A percentile compares a stretch with the other conserved stretches of the same genome.
phyloP scores from a whole-genome alignment of 2,888 invertebrate genomes.

The Watsonalla binaria region DNA sequence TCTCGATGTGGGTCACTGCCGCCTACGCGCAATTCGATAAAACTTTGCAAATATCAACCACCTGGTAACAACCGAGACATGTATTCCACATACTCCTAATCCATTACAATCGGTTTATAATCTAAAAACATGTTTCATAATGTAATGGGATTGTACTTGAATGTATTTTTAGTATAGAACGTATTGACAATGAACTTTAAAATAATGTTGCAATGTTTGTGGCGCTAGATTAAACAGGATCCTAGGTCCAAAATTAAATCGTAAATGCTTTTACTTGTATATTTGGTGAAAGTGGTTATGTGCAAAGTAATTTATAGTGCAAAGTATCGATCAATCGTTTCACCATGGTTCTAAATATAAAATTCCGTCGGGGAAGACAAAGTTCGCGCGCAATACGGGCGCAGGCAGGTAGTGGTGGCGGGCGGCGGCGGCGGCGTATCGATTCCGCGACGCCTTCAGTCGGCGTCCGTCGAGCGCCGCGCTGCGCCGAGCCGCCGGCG shows the following conservation, averaged over 20 bases:
- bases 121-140: too few relatives aligned
- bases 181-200: too few relatives aligned
- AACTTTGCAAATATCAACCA: slow-evolving; percentile 59
- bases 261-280: slow-evolving; percentile 13
- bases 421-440: slow-evolving; percentile 68
- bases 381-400: slow-evolving; percentile 78
- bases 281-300: slow-evolving; percentile 53
- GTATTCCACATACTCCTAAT: too few relatives aligned
- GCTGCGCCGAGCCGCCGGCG: slow-evolving; percentile 73
- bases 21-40: slow-evolving; percentile 73
- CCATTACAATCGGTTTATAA: too few relatives aligned
- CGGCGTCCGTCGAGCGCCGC: slow-evolving; percentile 77
- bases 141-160: too few relatives aligned
- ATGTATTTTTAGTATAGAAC: too few relatives aligned
- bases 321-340: slow-evolving; percentile 77
- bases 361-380: slow-evolving; percentile 75
- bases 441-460: slow-evolving; percentile 75
- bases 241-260: slow-evolving; percentile 6
- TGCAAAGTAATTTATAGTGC: slow-evolving; percentile 67
- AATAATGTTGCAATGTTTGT: too few relatives aligned
- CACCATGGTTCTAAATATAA: slow-evolving; percentile 78
- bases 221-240: neutral
- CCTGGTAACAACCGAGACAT: slow-evolving; percentile 27
- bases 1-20: slow-evolving; percentile 72
- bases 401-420: slow-evolving; percentile 52